phyloP scores from a whole-genome alignment of 2,113 vertebrate species.

The Micronycteris hirsuta region DNA sequence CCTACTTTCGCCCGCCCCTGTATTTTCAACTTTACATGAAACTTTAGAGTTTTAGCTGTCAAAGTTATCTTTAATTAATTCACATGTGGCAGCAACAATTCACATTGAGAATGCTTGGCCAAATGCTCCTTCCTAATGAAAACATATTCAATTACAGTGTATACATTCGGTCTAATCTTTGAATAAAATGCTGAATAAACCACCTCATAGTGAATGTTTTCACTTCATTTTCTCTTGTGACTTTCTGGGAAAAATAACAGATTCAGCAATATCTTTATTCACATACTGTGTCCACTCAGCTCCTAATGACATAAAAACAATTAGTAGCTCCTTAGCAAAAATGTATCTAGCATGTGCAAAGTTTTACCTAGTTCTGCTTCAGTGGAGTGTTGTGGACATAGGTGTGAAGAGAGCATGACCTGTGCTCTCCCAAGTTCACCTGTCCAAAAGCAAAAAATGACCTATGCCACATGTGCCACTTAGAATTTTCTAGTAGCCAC shows the following conservation, averaged over 20 bases:
- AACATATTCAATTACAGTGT: not conserved
- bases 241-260: not conserved
- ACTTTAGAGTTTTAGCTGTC: not conserved
- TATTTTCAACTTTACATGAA: not conserved
- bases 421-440: not conserved
- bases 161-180: not conserved
- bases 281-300: not conserved
- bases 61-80: not conserved
- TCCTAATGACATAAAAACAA: not conserved
- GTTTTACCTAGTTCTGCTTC: not conserved
- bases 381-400: not conserved
- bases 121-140: not conserved
- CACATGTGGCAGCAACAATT: not conserved
- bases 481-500: not conserved
- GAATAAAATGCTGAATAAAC: not conserved
- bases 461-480: not conserved
- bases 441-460: not conserved
- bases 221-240: not conserved
- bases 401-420: not conserved
- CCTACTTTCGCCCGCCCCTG: not conserved
- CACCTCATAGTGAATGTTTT: not conserved
- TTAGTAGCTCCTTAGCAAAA: not conserved
- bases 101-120: not conserved
- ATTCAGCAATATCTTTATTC: not conserved
- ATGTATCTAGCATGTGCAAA: not conserved